Conservation (phyloP, 2,888 invertebrate species). For the Timema podura region DNA sequence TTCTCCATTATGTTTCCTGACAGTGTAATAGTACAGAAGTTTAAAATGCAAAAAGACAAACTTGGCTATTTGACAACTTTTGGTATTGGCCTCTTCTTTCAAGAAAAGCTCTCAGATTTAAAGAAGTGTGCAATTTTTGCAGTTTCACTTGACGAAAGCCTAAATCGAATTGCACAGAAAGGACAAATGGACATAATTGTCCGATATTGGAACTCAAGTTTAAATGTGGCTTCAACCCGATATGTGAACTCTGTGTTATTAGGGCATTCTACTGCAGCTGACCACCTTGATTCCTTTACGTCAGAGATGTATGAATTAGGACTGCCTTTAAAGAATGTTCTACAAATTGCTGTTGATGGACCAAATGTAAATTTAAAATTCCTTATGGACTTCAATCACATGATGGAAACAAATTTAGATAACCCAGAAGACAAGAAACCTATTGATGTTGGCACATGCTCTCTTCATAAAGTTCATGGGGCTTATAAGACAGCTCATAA, state of each 20-base stretch:
- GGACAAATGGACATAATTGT: conserved; percentile 5
- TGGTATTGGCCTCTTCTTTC: background rate
- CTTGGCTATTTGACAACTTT: background rate
- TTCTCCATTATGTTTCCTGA: too few relatives aligned
- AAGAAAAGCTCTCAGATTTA: background rate
- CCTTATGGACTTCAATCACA: background rate
- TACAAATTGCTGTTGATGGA: conserved; percentile 8
- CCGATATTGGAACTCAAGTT: background rate
- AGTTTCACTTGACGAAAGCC: conserved; percentile 2
- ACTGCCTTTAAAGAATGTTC: conserved; percentile 5
- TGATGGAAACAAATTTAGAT: background rate
- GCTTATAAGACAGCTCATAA: conserved; percentile 5
- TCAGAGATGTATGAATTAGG: conserved; percentile 8
- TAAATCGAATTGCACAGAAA: conserved; percentile 2
- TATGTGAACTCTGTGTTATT: conserved; percentile 9
- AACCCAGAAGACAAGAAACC: background rate
- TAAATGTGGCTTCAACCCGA: background rate
- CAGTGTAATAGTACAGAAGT: too few relatives aligned
- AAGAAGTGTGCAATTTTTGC: background rate
- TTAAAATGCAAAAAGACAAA: background rate
- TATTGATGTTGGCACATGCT: conserved; percentile 8
- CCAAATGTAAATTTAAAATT: background rate
- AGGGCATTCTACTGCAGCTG: conserved; percentile 8
- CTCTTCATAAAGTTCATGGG: conserved; percentile 6
- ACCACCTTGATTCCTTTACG: background rate